Evolutionary conservation across 2,113 vertebrate species (phyloP).

Genomic region (Atlantisia rogersi): DNA sequence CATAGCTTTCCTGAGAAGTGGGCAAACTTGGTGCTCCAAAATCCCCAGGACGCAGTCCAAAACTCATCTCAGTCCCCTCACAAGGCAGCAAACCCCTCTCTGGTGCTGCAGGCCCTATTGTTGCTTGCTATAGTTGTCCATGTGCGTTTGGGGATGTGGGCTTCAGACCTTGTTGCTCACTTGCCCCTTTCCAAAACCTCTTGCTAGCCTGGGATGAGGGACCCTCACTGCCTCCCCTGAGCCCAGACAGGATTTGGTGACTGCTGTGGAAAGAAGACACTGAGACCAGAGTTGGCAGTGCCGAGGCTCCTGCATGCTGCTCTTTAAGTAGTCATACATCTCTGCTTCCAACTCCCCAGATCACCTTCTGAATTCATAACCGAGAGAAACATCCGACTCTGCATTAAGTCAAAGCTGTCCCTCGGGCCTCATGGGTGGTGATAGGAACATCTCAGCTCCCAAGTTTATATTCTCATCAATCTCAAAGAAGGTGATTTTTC

Average conservation of each 20-base stretch:
- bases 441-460: background rate
- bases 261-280: background rate
- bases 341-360: background rate
- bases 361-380: conserved; percentile 34
- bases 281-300: background rate
- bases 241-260: background rate
- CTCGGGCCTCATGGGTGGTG: conserved; percentile 21
- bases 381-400: background rate
- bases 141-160: background rate
- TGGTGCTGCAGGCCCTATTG: background rate
- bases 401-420: conserved; percentile 37
- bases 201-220: fast-evolving
- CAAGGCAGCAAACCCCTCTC: background rate
- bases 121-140: fast-evolving
- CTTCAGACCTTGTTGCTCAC: background rate
- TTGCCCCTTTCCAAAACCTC: background rate
- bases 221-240: background rate
- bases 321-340: background rate
- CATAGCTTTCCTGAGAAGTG: background rate
- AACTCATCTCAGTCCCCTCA: fast-evolving
- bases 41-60: background rate
- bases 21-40: background rate
- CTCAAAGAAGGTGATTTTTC: conserved; percentile 20
- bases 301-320: fast-evolving
- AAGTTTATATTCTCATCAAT: conserved; percentile 39